phyloP scores from a whole-genome alignment of 2,888 invertebrate species.

The Cerastoderma edule region DNA sequence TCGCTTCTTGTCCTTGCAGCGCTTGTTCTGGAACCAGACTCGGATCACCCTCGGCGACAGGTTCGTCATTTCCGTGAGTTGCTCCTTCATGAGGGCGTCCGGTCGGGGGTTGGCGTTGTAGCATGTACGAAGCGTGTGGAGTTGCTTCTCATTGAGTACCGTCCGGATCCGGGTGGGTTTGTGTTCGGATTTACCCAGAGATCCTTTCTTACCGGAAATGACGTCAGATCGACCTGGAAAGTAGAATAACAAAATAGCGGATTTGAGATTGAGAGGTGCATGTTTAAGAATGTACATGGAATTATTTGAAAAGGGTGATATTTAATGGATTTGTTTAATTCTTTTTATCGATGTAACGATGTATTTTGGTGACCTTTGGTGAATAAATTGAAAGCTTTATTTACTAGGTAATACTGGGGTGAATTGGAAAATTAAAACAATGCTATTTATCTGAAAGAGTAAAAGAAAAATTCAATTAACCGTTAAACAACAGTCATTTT shows the following conservation, averaged over 20 bases:
- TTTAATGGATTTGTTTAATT: too few species aligned
- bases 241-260: neutral
- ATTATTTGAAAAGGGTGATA: too few species aligned
- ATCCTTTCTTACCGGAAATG: constrained; percentile 66
- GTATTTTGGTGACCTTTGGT: too few species aligned
- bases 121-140: constrained; percentile 98
- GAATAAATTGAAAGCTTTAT: too few species aligned
- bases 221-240: constrained; percentile 65
- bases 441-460: too few species aligned
- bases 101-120: constrained; percentile 99
- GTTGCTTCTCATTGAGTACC: constrained; percentile 98
- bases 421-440: too few species aligned
- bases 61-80: constrained; percentile 99
- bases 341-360: too few species aligned
- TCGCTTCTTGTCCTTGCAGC: constrained; percentile 86
- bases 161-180: constrained; percentile 99
- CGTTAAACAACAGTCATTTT: too few species aligned
- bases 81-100: constrained; percentile 99
- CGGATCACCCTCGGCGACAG: constrained; percentile 98
- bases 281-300: too few species aligned
- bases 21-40: constrained; percentile 96
- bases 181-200: constrained; percentile 78
- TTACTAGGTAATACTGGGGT: too few species aligned
- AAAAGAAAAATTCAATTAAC: too few species aligned
- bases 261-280: too few species aligned